Base-by-base conservation (phyloP, 2,797 vertebrate species). In the Pygocentrus nattereri region DNA sequence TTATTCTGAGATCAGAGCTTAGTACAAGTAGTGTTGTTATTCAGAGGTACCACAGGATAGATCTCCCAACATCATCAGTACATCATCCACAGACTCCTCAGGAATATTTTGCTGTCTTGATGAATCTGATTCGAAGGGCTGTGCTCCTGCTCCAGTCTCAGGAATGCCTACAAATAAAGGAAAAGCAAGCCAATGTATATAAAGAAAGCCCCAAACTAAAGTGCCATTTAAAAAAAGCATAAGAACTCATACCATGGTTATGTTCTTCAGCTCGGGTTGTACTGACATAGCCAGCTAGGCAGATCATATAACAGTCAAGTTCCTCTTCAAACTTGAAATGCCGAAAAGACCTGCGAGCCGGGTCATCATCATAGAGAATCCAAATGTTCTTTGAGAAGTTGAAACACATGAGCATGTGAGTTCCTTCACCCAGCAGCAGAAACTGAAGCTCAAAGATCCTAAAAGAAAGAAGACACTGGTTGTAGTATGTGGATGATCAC, bases 401-500 rank as follows among this genome's bases (percentile, higher is more conserved):
- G 25, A 61, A 61, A 15, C 59, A 61, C 59, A 61, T 61, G 59
- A 61, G 59, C 59, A 61, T 61, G 25, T 61, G 59, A 0, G 12
- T 15, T 30, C 3, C 25, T 61, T 27, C 16, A 64, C 61, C 27
- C 30, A 64, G 27, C 27, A 64, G 61, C 30, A 31, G 27, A 34
- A 64, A 64, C 49, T 50, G 49, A 18, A 50, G 27, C 21, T 19
- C 10, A 25, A 75, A 81, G 8, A 8, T 31, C 54, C 79, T 81
- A 59, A 19, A 58, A 69, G 11, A 10, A 68, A 69, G 4, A 23
- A 21, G 25, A 30, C 25, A 56, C 1, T n/a, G n/a, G n/a, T n/a
- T n/a, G n/a, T n/a, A n/a, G n/a, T n/a, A n/a, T n/a, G n/a, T n/a
- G 7, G 27, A 18, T 2, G n/a, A 47, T 25, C 38, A 15, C 67